Base-by-base conservation (phyloP, 2,888 invertebrate genomes). In the Lucinisca nassula region DNA sequence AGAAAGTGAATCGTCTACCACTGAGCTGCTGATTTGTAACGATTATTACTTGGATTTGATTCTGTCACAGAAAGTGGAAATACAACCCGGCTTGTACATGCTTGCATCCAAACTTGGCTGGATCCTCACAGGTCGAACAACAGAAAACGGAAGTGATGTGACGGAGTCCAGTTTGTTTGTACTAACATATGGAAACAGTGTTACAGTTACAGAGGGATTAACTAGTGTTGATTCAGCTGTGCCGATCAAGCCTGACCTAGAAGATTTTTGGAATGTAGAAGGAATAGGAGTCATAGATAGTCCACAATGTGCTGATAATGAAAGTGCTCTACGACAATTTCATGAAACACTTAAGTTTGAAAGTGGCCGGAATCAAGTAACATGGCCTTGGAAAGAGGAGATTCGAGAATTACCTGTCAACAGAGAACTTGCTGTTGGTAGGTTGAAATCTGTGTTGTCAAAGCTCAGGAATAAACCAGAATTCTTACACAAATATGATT, bases 251-350 rank as follows among this genome's bases (percentile, higher is more conserved):
- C 75, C 70, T 17, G 73, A 80, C 8, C 80, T 80, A 24, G 74
- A 81, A 72, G 85, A 80, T 40, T 84, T 85, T 32, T 85, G 85
- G 81, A 85, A 81, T 17, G n/a, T 80, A n/a, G 85, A 81, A 37
- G 61, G 79, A 1, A 85, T 85, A n/a, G 85, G 81, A 14, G 35
- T 85, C 6, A 58, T 35, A 21, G 80, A 80, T 49, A 30, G 70
- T 17, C 70, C 37, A 8, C 0, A 14, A 27, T 35, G 37, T 21
- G 17, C 79, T 32, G 73, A 79, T 70, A 80, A 80, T 35, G 76
- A 67, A n/a, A 45, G 40, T 12, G 80, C 72, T 10, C 49, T 81
- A 45, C 30, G 37, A 12, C 67, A 37, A n/a, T 86, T 83, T 35
- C 58, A 73, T 32, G 72, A 86, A 0, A 82, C 79, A 1, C 21